Conservation (phyloP, 1,140 invertebrate genomes). For the Drosophila erecta region DNA sequence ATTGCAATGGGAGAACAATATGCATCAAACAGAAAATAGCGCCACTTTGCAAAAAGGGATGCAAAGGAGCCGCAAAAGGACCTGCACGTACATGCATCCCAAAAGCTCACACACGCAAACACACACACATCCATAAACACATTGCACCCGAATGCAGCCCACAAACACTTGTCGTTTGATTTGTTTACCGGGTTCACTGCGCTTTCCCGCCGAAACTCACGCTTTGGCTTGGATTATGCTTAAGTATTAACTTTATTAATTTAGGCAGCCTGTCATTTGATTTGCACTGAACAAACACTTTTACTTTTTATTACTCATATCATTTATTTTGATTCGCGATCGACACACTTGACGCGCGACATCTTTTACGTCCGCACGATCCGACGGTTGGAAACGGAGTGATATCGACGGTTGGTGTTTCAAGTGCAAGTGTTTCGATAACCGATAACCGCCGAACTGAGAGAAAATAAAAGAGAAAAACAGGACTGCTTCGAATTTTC, state of each 20-base stretch:
- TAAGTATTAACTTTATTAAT: neutral
- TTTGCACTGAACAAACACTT: neutral
- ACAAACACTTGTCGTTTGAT: conserved; percentile 37
- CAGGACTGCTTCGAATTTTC: no score
- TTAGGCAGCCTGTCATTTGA: conserved; percentile 3
- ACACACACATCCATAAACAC: conserved; percentile 1
- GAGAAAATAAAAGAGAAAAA: no score
- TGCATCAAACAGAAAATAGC: conserved; percentile 44
- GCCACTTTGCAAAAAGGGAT: conserved; percentile 45
- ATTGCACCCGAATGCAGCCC: conserved; percentile 11
- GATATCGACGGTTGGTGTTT: neutral
- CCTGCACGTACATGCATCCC: conserved; percentile 5
- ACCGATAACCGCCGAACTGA: no score
- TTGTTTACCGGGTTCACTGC: conserved; percentile 31
- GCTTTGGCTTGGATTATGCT: neutral
- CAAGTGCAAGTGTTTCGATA: no score
- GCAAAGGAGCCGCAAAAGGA: conserved; percentile 35
- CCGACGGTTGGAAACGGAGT: conserved; percentile 5
- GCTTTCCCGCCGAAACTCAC: neutral
- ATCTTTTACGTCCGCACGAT: conserved; percentile 8
- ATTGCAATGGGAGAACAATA: conserved; percentile 49
- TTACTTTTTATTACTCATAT: neutral
- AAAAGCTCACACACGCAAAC: conserved; percentile 9
- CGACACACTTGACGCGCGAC: neutral
- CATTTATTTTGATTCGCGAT: conserved; percentile 7